phyloP scores from a whole-genome alignment of 2,797 vertebrate species.

The Crenichthys baileyi region DNA sequence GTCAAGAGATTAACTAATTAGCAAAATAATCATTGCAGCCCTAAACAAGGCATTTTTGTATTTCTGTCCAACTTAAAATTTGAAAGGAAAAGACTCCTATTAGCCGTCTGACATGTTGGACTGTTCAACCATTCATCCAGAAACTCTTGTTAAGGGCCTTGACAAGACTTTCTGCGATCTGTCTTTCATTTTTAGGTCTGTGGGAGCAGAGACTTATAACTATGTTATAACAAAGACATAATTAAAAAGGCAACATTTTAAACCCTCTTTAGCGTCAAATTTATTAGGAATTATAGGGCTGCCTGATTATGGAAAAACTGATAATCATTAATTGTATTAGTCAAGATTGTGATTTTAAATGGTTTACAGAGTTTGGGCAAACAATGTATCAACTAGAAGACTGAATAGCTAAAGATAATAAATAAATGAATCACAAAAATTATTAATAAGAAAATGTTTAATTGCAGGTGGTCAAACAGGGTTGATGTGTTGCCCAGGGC shows the following conservation, averaged over 20 bases:
- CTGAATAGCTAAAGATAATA: too few species aligned
- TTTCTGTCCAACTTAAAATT: neutral
- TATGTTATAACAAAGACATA: neutral
- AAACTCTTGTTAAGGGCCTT: neutral
- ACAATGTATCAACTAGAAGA: too few species aligned
- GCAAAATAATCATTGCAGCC: neutral
- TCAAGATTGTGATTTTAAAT: too few species aligned
- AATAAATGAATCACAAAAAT: too few species aligned
- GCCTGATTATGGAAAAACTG: neutral
- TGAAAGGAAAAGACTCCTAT: neutral
- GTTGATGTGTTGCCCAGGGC: too few species aligned
- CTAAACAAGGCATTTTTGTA: neutral
- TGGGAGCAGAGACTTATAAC: neutral
- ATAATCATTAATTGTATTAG: too few species aligned
- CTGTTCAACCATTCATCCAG: neutral
- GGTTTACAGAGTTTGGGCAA: too few species aligned
- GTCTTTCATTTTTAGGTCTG: neutral
- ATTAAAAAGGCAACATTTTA: neutral
- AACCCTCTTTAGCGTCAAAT: neutral
- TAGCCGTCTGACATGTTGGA: neutral
- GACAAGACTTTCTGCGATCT: neutral
- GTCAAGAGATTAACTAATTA: too few species aligned
- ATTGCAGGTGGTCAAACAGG: too few species aligned
- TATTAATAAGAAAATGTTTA: too few species aligned
- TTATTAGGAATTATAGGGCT: neutral